Conservation (phyloP, 2,113 vertebrate genomes). For the Trochalopteron elliotii region DNA sequence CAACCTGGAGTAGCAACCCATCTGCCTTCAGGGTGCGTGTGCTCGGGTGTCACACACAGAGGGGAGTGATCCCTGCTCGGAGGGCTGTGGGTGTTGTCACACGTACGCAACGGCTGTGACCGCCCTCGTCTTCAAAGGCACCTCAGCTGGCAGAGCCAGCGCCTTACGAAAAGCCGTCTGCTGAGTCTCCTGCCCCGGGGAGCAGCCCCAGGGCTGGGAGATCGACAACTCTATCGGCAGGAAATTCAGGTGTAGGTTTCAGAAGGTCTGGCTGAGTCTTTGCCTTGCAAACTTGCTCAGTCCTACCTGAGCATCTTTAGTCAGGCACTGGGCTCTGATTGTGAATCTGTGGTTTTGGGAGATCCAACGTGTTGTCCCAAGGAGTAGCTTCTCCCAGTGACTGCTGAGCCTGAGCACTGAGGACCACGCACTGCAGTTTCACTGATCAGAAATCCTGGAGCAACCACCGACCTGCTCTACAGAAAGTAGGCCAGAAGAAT, state of each 20-base stretch:
- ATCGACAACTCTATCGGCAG: neutral
- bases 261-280: neutral
- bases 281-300: neutral
- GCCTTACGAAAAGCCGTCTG: fast-evolving
- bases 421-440: fast-evolving
- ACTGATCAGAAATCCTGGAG: neutral
- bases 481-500: neutral
- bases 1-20: neutral
- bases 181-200: neutral
- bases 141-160: fast-evolving
- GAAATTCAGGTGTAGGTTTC: neutral
- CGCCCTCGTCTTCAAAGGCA: neutral
- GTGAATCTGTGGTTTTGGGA: neutral
- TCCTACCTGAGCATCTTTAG: fast-evolving
- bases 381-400: neutral
- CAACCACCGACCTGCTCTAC: fast-evolving
- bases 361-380: fast-evolving
- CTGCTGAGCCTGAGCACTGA: neutral
- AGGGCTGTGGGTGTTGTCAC: neutral
- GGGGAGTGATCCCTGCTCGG: fast-evolving
- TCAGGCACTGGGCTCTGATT: neutral
- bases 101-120: fast-evolving
- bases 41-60: fast-evolving
- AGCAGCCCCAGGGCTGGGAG: neutral
- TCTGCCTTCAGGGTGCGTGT: fast-evolving